phyloP scores from a whole-genome alignment of 1,140 invertebrate species.

The Drosophila triauraria region DNA sequence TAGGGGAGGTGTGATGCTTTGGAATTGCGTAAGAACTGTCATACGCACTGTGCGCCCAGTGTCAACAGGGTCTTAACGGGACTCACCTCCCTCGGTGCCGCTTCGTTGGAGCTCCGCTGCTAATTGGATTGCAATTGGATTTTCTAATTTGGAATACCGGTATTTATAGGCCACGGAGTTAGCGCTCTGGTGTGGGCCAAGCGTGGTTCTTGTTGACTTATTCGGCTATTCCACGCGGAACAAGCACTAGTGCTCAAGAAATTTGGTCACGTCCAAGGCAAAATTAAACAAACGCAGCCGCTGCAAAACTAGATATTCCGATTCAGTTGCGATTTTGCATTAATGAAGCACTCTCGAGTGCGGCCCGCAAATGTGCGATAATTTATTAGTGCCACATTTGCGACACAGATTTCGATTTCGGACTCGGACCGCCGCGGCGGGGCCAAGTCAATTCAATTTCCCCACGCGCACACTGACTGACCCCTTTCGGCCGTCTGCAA shows the following conservation, averaged over 20 bases:
- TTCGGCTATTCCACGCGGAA: constrained; percentile 33
- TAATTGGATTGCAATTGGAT: constrained; percentile 67
- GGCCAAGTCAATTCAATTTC: constrained; percentile 59
- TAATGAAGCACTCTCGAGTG: constrained; percentile 57
- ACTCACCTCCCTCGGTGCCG: constrained; percentile 36
- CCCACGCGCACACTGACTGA: constrained; percentile 41
- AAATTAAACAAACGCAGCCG: constrained; percentile 47
- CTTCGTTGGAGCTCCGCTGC: constrained; percentile 58
- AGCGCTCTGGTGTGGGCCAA: constrained; percentile 9
- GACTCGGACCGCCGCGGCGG: constrained; percentile 5
- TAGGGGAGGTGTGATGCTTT: constrained; percentile 13
- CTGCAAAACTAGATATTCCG: constrained; percentile 72
- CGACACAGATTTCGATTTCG: constrained; percentile 62
- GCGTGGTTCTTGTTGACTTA: constrained; percentile 21
- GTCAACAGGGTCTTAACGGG: constrained; percentile 2
- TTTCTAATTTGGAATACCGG: constrained; percentile 35
- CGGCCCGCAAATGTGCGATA: constrained; percentile 64
- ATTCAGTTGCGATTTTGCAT: constrained; percentile 57
- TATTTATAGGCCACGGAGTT: constrained; percentile 38
- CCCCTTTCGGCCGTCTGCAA: constrained; percentile 36
- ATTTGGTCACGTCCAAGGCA: constrained; percentile 73
- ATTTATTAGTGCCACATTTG: constrained; percentile 77
- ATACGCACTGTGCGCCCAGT: constrained; percentile 24
- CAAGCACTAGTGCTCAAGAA: constrained; percentile 46
- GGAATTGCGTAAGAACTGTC: constrained; percentile 73